Percentiles rank a stretch among this genome's conserved stretches.
Evolutionary conservation across 2,797 vertebrate genomes (phyloP).

Genomic region (Dryobates pubescens): DNA sequence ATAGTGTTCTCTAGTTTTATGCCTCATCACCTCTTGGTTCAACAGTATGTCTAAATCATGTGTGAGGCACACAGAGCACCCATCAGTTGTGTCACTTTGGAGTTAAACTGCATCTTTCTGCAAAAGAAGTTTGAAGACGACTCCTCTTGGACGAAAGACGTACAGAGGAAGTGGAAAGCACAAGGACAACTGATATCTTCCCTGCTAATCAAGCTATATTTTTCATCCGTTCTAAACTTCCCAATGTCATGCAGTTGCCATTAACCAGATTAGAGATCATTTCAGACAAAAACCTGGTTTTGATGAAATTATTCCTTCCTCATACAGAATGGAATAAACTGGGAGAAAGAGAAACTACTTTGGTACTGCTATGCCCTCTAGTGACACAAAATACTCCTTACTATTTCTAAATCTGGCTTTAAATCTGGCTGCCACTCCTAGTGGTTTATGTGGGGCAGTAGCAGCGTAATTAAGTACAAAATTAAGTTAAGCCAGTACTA

Average conservation of each 20-base stretch:
- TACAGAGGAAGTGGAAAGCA: neutral
- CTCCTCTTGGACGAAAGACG: neutral
- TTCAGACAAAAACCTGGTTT: neutral
- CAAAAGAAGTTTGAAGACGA: neutral
- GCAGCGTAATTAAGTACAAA: neutral
- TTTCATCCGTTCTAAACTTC: neutral
- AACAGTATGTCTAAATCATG: neutral
- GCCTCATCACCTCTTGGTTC: neutral
- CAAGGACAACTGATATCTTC: neutral
- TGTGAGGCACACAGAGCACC: neutral
- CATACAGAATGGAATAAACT: neutral
- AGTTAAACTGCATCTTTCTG: neutral
- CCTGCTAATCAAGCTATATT: neutral
- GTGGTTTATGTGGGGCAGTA: neutral
- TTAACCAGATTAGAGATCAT: neutral
- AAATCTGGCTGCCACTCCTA: neutral
- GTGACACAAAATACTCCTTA: constrained; percentile 40
- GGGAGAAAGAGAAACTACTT: neutral
- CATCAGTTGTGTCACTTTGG: neutral
- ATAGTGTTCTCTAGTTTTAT: neutral
- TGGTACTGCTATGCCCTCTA: constrained; percentile 62
- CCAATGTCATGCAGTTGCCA: neutral
- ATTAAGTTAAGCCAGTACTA: neutral
- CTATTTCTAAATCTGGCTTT: neutral
- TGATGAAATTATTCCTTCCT: neutral